Evolutionary conservation across 2,888 invertebrate genomes (phyloP).

Genomic region (Pediacus dermestoides): DNA sequence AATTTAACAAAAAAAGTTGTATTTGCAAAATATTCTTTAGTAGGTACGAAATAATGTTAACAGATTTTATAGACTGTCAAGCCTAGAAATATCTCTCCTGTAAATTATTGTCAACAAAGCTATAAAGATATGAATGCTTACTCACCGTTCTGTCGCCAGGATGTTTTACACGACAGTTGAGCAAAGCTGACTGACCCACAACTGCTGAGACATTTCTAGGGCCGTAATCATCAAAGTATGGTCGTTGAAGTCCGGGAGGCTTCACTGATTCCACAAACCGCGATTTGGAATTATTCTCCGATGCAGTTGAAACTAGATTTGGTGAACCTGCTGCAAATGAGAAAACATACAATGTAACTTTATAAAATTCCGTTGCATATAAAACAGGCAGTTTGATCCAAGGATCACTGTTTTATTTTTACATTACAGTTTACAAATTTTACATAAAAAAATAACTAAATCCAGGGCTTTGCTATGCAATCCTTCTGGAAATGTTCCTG

Average conservation of each 20-base stretch:
- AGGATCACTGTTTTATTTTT: too few species aligned
- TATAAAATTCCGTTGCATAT: too few species aligned
- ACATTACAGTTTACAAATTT: too few species aligned
- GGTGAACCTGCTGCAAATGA: constrained; percentile 14
- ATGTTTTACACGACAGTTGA: constrained; percentile 81
- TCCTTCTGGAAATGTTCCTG: too few species aligned
- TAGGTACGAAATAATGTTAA: too few species aligned
- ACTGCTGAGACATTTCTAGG: constrained; percentile 80
- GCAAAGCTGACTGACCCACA: constrained; percentile 75
- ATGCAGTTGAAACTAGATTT: constrained; percentile 18
- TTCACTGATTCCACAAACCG: constrained; percentile 29
- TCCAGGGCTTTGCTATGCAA: too few species aligned
- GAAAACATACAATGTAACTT: constrained; percentile 1
- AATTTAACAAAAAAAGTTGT: too few species aligned
- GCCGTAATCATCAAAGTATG: constrained; percentile 82
- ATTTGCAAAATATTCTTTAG: too few species aligned
- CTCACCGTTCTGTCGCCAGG: constrained; percentile 83
- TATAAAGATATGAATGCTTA: constrained; percentile 28
- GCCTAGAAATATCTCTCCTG: too few species aligned
- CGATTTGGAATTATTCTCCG: constrained; percentile 23
- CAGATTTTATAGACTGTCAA: too few species aligned
- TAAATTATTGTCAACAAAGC: constrained; percentile 21
- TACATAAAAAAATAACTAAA: too few species aligned
- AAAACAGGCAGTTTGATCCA: too few species aligned
- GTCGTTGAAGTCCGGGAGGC: constrained; percentile 53